Evolutionary conservation across 1,140 invertebrate genomes (phyloP).

Genomic region (Ceratitis capitata): DNA sequence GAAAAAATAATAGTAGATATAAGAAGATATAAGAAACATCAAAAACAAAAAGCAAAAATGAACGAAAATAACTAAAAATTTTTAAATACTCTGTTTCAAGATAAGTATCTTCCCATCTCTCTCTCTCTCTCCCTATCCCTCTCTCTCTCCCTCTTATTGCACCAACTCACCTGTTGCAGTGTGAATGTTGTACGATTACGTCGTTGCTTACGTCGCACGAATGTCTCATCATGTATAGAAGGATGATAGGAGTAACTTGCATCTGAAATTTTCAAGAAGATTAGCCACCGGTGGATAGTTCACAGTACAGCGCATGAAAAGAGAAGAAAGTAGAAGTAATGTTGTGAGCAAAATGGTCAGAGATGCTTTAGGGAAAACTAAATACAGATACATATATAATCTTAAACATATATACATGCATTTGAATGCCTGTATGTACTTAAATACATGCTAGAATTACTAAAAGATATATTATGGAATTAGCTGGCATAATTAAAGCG

Average conservation of each 20-base stretch:
- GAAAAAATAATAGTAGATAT: background rate
- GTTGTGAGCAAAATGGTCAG: background rate
- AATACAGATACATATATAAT: too few relatives aligned
- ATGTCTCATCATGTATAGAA: slow-evolving; percentile 95
- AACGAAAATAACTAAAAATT: background rate
- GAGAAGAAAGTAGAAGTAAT: background rate
- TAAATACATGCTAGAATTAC: too few relatives aligned
- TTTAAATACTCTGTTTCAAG: background rate
- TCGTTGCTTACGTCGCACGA: slow-evolving; percentile 93
- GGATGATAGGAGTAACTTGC: slow-evolving; percentile 91
- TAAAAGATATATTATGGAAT: background rate
- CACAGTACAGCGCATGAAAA: background rate
- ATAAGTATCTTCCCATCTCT: too few relatives aligned
- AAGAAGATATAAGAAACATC: background rate
- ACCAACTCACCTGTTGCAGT: slow-evolving; percentile 82
- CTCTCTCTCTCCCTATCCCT: too few relatives aligned
- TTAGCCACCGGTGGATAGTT: too few relatives aligned
- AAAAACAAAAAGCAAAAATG: background rate
- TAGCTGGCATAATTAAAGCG: background rate
- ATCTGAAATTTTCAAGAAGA: slow-evolving; percentile 72
- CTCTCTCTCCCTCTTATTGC: background rate
- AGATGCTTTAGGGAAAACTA: background rate
- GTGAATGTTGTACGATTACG: slow-evolving; percentile 97
- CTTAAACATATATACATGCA: background rate
- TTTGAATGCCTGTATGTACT: background rate